phyloP scores from a whole-genome alignment of 2,113 vertebrate species.

The Chionis minor region DNA sequence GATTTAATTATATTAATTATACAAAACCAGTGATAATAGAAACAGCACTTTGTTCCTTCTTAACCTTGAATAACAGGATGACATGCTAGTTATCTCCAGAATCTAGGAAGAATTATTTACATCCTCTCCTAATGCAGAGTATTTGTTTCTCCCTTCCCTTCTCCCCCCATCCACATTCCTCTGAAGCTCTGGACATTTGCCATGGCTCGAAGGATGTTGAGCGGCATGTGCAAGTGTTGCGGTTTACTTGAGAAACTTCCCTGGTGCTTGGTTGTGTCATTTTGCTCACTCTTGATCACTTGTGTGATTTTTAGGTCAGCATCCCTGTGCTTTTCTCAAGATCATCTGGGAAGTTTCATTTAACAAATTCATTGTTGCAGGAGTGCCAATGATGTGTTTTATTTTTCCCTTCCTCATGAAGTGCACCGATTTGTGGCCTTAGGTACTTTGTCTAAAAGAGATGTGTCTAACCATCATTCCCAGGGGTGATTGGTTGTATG shows the following conservation, averaged over 20 bases:
- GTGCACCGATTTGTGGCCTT: neutral
- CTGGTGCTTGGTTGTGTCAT: neutral
- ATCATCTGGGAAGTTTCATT: neutral
- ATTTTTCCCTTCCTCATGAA: neutral
- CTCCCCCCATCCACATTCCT: neutral
- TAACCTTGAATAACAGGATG: neutral
- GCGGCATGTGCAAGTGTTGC: neutral
- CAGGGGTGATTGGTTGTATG: neutral
- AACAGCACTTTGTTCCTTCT: neutral
- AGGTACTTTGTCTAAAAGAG: neutral
- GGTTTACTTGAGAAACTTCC: neutral
- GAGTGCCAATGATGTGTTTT: neutral
- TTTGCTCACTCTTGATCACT: neutral
- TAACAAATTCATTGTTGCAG: neutral
- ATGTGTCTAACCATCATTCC: neutral
- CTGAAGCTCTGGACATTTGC: neutral
- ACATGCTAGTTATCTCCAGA: neutral
- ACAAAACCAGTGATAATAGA: neutral
- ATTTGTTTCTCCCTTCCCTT: neutral
- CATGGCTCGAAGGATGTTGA: neutral
- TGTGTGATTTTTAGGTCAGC: neutral
- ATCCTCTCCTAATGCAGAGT: neutral
- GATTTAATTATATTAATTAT: neutral
- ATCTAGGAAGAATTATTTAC: slow-evolving; percentile 1
- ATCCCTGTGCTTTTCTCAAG: neutral